Evolutionary conservation across 2,888 invertebrate genomes (phyloP).

Genomic region (Empis stercorea): DNA sequence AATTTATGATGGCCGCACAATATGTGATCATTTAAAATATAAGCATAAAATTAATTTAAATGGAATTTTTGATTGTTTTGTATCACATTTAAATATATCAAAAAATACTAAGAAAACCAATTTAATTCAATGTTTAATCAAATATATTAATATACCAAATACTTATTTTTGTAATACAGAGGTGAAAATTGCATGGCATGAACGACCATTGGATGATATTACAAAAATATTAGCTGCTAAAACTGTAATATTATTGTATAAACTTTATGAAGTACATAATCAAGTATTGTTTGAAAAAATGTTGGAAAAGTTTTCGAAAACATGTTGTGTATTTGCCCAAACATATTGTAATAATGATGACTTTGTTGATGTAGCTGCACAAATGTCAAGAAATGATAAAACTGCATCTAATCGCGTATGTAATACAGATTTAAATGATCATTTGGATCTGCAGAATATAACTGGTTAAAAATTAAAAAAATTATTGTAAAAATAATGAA

Average conservation of each 20-base stretch:
- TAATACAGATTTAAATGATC: too few species aligned
- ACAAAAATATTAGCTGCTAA: conserved; percentile 16
- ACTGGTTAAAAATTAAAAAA: too few species aligned
- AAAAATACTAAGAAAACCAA: conserved; percentile 13
- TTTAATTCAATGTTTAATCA: conserved; percentile 15
- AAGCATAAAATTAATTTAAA: conserved; percentile 15
- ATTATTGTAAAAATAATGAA: too few species aligned
- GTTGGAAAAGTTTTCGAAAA: conserved; percentile 19
- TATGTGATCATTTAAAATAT: conserved; percentile 20
- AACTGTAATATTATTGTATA: conserved; percentile 18
- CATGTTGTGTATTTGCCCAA: conserved; percentile 18
- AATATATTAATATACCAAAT: conserved; percentile 17
- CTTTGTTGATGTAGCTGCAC: conserved; percentile 17
- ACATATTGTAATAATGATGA: conserved; percentile 17
- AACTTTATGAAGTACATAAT: conserved; percentile 18
- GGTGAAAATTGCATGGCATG: conserved; percentile 8
- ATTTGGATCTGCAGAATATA: too few species aligned
- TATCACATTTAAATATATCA: conserved; percentile 18
- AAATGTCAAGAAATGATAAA: conserved; percentile 14
- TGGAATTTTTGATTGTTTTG: conserved; percentile 22
- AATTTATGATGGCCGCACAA: conserved; percentile 18
- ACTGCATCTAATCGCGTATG: neutral
- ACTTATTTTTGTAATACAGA: conserved; percentile 14
- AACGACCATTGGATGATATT: conserved; percentile 16
- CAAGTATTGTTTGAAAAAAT: conserved; percentile 20